Evolutionary conservation across 2,888 invertebrate species (phyloP), one percentile per base, ranked within the genome.

Genomic region (Lacanobia wlatinum): DNA sequence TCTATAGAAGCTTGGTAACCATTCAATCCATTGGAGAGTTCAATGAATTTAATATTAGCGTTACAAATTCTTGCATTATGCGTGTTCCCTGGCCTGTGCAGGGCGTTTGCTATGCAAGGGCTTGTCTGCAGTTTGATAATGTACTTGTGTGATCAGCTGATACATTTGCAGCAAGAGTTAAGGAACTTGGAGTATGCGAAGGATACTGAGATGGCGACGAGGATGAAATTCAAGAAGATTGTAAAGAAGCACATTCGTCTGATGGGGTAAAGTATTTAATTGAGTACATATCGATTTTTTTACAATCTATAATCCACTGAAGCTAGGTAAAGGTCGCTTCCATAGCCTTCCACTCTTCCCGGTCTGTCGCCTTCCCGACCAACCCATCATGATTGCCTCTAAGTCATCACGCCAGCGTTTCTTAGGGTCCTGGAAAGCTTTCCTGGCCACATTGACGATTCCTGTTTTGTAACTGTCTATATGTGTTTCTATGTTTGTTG

Each of bases 61-160:
- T 46, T 81, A 16, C 92, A 94, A 85, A 86, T 94, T 34, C 0
- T 92, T 2, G 87, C 88, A 0, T 5, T 88, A 0, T 70, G 89
- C 0, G 90, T 94, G 43, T 78, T 92, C 0, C 93, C 94, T 2
- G 88, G 89, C 43, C 69, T 89, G 0, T 90, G 88, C 34, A 87
- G 95, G 83, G 92, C 90, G 0, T 90, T 92, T 50, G 92, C 92
- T 0, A 92, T 95, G 84, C 93, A 95, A 84, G 94, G 94, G 0
- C 86, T 95, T 2, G 88, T 95, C 0, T 94, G 94, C 76, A 92
- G 94, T 53, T 79, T 95, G 38, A 84, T 93, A 2, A 91, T 95
- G 89, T 95, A 95, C 73, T 70, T 95, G 52, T 93, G 94, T 66
- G 94, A 95, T 61, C 95, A 95, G 73, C 71, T 95, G n/a, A 75